Conservation (phyloP, 1,140 invertebrate genomes). For the Theocolax elegans region DNA sequence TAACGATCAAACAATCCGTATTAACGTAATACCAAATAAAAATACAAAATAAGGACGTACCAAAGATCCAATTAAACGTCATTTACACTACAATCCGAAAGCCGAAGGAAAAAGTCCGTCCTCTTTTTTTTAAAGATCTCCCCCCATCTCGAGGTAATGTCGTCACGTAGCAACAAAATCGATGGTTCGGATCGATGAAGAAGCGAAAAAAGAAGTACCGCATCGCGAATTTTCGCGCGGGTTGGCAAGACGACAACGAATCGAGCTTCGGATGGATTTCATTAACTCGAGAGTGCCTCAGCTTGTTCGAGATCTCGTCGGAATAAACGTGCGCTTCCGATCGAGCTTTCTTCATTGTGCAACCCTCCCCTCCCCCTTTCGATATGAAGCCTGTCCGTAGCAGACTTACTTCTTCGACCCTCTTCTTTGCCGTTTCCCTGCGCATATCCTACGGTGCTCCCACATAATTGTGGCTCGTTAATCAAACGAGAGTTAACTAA, state of each 20-base stretch:
- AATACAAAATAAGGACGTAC: too few species aligned
- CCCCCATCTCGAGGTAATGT: too few species aligned
- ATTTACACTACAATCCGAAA: too few species aligned
- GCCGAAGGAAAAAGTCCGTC: too few species aligned
- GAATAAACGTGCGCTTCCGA: constrained; percentile 48
- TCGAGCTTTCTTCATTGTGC: constrained; percentile 58
- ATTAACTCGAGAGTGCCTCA: constrained; percentile 54
- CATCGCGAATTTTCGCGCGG: not conserved
- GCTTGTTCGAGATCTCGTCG: constrained; percentile 45
- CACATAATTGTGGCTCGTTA: constrained; percentile 46
- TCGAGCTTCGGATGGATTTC: constrained; percentile 51
- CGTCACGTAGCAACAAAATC: too few species aligned
- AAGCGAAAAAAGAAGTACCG: too few species aligned
- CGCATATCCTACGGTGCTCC: too few species aligned
- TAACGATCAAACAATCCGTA: too few species aligned
- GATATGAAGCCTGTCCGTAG: constrained; percentile 36
- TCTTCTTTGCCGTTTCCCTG: constrained; percentile 53
- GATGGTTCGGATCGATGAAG: not conserved
- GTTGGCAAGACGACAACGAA: constrained; percentile 13
- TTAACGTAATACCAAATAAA: too few species aligned
- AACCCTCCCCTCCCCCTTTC: not conserved
- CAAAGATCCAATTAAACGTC: too few species aligned
- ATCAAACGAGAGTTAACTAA: constrained; percentile 56
- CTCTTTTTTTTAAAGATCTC: too few species aligned
- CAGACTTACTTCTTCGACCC: constrained; percentile 40